Percentiles rank a stretch among this genome's conserved stretches.
These are phyloP conservation scores for Hyperopisus bebe DNA, from an alignment of 2,113 vertebrate genomes.

Conservation along the genomic window DNA sequence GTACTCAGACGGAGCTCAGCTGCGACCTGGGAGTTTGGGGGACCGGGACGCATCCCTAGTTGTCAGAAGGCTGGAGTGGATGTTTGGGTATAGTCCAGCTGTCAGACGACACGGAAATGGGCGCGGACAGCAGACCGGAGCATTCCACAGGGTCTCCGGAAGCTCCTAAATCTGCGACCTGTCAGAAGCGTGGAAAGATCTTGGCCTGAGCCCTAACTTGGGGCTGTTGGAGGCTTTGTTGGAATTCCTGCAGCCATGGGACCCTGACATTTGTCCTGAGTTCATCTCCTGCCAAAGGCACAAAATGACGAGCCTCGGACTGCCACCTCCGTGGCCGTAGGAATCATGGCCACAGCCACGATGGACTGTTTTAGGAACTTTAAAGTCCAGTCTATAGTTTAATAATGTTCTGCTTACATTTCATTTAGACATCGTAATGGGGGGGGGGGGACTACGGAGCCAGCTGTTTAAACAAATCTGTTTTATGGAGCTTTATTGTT, in stretches of 20 bases:
- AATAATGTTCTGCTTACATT: neutral
- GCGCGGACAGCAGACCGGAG: neutral
- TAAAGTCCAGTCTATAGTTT: neutral
- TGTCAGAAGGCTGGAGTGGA: neutral
- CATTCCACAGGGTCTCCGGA: neutral
- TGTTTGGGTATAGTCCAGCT: neutral
- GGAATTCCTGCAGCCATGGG: neutral
- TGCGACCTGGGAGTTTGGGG: neutral
- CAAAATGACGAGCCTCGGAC: neutral
- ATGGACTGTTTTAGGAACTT: neutral
- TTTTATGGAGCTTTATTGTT: neutral
- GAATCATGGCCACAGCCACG: neutral
- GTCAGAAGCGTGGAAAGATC: neutral
- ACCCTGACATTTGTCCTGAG: neutral
- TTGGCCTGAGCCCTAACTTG: neutral
- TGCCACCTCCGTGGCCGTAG: too few relatives aligned
- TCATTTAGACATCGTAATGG: neutral
- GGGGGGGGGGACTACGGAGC: neutral
- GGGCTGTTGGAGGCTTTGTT: neutral
- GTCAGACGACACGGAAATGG: neutral
- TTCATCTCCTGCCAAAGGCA: neutral
- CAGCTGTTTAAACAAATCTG: slow-evolving; percentile 17
- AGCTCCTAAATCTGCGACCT: neutral
- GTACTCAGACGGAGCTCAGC: neutral
- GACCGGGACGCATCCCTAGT: neutral